Percentiles rank a stretch among this genome's conserved stretches.
phyloP scores from a whole-genome alignment of 2,113 vertebrate genomes.

The Cottus gobio region DNA sequence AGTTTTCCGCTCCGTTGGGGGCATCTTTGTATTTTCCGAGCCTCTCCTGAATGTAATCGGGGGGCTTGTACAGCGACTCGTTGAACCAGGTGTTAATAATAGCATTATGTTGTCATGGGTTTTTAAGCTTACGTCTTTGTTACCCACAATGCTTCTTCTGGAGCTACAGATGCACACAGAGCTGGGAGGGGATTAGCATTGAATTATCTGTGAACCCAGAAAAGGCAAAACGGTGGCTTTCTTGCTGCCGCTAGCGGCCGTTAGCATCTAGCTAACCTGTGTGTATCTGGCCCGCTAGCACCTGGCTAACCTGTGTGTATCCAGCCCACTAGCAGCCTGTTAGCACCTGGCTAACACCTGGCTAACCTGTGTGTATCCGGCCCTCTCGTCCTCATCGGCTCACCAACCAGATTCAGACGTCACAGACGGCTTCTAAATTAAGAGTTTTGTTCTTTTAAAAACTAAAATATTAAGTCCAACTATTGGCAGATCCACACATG shows the following conservation, averaged over 20 bases:
- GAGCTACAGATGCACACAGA: conserved; percentile 50
- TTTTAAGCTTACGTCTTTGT: conserved; percentile 47
- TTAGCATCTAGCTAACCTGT: too few relatives aligned
- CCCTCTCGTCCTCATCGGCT: conserved; percentile 17
- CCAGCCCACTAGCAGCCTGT: too few relatives aligned
- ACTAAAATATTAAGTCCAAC: conserved; percentile 1
- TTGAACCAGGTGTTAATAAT: conserved; percentile 49
- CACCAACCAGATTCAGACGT: conserved; percentile 18
- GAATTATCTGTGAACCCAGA: background rate
- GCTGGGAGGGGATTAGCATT: background rate
- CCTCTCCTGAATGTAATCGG: conserved; percentile 36
- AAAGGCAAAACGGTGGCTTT: too few relatives aligned
- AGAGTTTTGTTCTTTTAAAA: conserved; percentile 32
- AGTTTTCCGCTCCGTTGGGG: conserved; percentile 41
- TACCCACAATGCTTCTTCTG: conserved; percentile 23
- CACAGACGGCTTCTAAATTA: conserved; percentile 19
- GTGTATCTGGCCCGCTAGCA: too few relatives aligned
- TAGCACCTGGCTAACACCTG: background rate
- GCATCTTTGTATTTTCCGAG: conserved; percentile 56
- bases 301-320: too few relatives aligned
- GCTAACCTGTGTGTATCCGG: conserved; percentile 44
- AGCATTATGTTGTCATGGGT: conserved; percentile 43
- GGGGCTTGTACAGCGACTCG: conserved; percentile 37
- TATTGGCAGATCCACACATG: conserved; percentile 34
- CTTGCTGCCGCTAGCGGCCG: too few relatives aligned